Base-by-base conservation (phyloP, 2,888 invertebrate genomes). In the Gymnocheta viridis region DNA sequence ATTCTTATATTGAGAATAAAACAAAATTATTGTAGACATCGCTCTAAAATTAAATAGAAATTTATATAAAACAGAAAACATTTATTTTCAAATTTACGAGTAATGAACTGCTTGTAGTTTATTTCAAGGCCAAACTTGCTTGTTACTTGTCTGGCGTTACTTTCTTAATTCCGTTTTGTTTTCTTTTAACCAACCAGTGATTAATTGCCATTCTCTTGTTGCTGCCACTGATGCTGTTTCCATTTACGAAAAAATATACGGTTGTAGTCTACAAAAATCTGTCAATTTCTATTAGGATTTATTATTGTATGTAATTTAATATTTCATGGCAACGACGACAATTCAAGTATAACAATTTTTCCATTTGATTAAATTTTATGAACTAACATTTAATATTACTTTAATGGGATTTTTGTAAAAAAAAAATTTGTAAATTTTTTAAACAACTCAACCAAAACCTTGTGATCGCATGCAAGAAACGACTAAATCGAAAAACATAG, bases 331-430 rank as follows among this genome's bases (percentile, higher is more conserved):
- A 35, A 81, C n/a, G n/a, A 70, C 62, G 38, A 62, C 77, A 81
- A 84, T 73, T 81, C 84, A 72, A 81, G 84, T 69, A 69, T 51
- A 56, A 69, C 67, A 81, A 58, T 81, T 84, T 78, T 81, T 77
- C 81, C 84, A 69, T 78, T 84, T 78, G 84, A 84, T 84, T 84
- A 78, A 81, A 76, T 81, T 84, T 84, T 77, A 84, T 81, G 77
- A 47, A 47, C 73, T 24, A 81, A 81, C 60, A 78, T 84, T 84
- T 56, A 77, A 84, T 51, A 44, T 72, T 29, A 41, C 72, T 80
- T 64, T 79, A 76, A 83, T 70, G 64, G 41, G 29, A 47, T 64
- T 66, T 60, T 67, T 38, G 56, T 54, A 32, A 35, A 54, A 19
- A 62, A 32, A 35, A 54, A 19, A 62, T 70, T 69, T 17, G 14